Evolutionary conservation across 2,113 vertebrate genomes (phyloP), one percentile per base, ranked within the genome.

Genomic region (Pica pica): DNA sequence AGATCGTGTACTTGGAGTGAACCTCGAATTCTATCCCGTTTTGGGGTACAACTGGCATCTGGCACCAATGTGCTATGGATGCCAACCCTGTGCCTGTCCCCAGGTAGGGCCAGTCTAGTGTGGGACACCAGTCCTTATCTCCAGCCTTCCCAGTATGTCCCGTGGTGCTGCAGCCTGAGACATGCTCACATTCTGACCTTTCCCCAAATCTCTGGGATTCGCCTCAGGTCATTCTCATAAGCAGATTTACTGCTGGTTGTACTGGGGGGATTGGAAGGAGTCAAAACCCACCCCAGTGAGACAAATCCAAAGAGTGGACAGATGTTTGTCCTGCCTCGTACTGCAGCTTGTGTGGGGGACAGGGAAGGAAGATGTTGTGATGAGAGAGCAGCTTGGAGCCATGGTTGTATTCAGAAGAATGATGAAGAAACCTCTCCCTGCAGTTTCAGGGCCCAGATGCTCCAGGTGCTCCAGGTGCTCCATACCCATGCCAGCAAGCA

Each of bases 341-440:
- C 1, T 0, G 20, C 7, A 1, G 28, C 5, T 33, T 24, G 27
- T 49, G 15, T 26, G 44, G 17, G 86, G 21, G 33, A 13, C 6
- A 55, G 26, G 26, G 33, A 87, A 50, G 82, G 53, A 75, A 93
- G 75, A 14, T 41, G 41, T 49, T 71, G 35, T 24, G 67, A 63
- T 52, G 42, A 53, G 26, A 75, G 8, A 83, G 31, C 33, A 80
- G 59, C 47, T 67, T 49, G 56, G 50, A 95, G 42, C 37, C 56
- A 21, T 0, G 0, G 17, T 70, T 69, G 21, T 15, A 7, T 52
- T 52, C 1, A 1, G 52, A 60, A 50, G 21, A 47, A 67, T 0
- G 2, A n/a, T 24, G 33, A 85, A 64, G 35, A 70, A 82, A 47
- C 33, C 21, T 85, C 33, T 63, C 28, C 47, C 56, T 56, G 2